These are phyloP conservation scores for Atethmia centrago DNA, from an alignment of 2,888 invertebrate species.

Conservation along the genomic window DNA sequence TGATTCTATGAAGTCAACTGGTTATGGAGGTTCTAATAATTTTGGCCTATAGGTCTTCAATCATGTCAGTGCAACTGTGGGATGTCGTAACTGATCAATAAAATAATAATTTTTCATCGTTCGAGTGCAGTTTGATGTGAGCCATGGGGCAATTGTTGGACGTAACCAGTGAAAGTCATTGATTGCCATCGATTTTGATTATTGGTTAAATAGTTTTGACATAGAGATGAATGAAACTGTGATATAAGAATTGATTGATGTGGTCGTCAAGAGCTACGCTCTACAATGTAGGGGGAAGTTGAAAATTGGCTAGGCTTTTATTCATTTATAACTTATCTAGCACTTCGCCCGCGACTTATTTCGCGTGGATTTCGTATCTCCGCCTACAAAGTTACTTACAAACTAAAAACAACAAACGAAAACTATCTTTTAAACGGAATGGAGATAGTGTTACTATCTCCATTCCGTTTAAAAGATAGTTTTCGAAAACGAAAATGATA, in stretches of 20 bases:
- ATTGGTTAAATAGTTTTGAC: constrained; percentile 54
- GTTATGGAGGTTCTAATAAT: constrained; percentile 60
- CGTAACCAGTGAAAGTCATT: constrained; percentile 69
- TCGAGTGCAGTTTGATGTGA: constrained; percentile 53
- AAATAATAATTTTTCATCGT: constrained; percentile 74
- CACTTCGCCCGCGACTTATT: too few species aligned
- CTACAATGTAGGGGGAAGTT: background rate
- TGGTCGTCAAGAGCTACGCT: background rate
- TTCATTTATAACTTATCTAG: too few species aligned
- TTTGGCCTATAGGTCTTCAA: constrained; percentile 67
- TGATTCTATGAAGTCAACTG: constrained; percentile 52
- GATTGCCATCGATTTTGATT: constrained; percentile 55
- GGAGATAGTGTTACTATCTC: too few species aligned
- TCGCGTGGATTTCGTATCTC: too few species aligned
- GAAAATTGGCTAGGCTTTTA: background rate
- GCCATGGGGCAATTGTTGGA: constrained; percentile 59
- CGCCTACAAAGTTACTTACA: too few species aligned
- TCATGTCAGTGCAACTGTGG: constrained; percentile 65
- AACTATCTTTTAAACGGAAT: too few species aligned
- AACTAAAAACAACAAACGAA: too few species aligned
- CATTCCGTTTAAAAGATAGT: too few species aligned
- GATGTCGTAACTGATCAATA: constrained; percentile 74
- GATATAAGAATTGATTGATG: constrained; percentile 12
- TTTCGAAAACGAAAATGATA: too few species aligned
- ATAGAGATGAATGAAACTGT: constrained; percentile 32